Evolutionary conservation across 2,113 vertebrate genomes (phyloP), one percentile per base, ranked within the genome.

Genomic region (Rhinichthys klamathensis): DNA sequence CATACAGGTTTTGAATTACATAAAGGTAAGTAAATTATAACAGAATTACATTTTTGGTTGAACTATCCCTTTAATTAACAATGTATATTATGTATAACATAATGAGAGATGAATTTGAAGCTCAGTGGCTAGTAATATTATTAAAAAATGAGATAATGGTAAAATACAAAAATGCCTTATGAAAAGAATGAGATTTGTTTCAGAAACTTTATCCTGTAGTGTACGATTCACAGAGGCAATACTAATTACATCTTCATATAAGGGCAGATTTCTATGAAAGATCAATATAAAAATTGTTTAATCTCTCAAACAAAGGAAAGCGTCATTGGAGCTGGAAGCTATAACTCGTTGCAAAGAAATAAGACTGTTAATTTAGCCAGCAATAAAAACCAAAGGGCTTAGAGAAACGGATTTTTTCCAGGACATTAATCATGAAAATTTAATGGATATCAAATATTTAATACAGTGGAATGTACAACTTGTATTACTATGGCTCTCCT

Each of bases 391-490:
- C 87, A 91, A 89, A 85, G 87, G 82, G 91, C 92, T 94, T 92
- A 92, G 91, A 93, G 92, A 94, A 95, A 94, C 92, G 74, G 92
- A 94, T 94, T 94, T 91, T 94, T 94, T 93, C 92, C 90, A 93
- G 91, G 91, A 94, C 94, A 95, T 95, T 95, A 94, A 95, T 95
- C 94, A 95, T 95, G 86, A 92, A 93, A 93, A 89, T 92, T 88
- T 94, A 93, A 95, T 94, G 92, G 91, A 93, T 94, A 94, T 95
- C 93, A 95, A 95, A 95, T 95, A 95, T 95, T 95, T 94, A 95
- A 95, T 95, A 94, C 91, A 94, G 92, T 94, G 93, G 92, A 94
- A 94, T 92, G 92, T 95, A 94, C 91, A 93, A 92, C 92, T 94
- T 95, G 92, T 95, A 95, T 94, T 94, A 95, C 93, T 92, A 91